Evolutionary conservation across 2,113 vertebrate species (phyloP).

Genomic region (Electrona antarctica): DNA sequence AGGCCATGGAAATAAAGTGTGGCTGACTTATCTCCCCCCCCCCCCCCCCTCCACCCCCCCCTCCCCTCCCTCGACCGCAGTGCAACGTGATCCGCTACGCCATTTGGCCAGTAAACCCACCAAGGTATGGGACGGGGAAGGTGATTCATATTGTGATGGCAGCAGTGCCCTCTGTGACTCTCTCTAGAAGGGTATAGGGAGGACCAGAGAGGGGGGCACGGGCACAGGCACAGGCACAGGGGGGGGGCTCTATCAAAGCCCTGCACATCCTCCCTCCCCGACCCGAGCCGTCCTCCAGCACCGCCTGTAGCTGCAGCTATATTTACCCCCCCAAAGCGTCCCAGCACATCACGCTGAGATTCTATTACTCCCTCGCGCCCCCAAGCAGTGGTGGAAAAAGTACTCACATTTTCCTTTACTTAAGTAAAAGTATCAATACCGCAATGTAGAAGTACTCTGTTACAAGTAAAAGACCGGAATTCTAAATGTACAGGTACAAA

Average conservation of each 20-base stretch:
- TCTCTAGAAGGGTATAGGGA: conserved; percentile 43
- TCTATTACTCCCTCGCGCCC: conserved; percentile 72
- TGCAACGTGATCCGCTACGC: conserved; percentile 66
- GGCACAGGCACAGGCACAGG: conserved; percentile 12
- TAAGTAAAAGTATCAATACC: too few relatives aligned
- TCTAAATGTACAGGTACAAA: too few relatives aligned
- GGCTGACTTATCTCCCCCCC: conserved; percentile 50
- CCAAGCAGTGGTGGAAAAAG: conserved; percentile 3
- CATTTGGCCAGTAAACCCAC: conserved; percentile 57
- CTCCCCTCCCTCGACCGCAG: conserved; percentile 30
- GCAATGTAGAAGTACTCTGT: too few relatives aligned
- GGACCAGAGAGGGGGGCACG: conserved; percentile 25
- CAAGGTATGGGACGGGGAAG: conserved; percentile 52
- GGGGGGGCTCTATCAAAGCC: conserved; percentile 18
- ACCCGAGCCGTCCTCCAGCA: conserved; percentile 15
- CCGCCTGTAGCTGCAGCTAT: conserved; percentile 65
- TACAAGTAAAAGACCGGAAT: too few relatives aligned
- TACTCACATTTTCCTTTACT: too few relatives aligned
- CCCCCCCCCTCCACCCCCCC: not conserved
- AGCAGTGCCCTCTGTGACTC: conserved; percentile 52
- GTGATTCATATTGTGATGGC: conserved; percentile 67
- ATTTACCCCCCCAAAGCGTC: conserved; percentile 73
- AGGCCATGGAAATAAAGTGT: conserved; percentile 54
- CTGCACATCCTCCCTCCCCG: not conserved
- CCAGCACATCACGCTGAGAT: conserved; percentile 74